Evolutionary conservation across 2,797 vertebrate species (phyloP), one percentile per base, ranked within the genome.

Genomic region (Chaetophractus vellerosus): DNA sequence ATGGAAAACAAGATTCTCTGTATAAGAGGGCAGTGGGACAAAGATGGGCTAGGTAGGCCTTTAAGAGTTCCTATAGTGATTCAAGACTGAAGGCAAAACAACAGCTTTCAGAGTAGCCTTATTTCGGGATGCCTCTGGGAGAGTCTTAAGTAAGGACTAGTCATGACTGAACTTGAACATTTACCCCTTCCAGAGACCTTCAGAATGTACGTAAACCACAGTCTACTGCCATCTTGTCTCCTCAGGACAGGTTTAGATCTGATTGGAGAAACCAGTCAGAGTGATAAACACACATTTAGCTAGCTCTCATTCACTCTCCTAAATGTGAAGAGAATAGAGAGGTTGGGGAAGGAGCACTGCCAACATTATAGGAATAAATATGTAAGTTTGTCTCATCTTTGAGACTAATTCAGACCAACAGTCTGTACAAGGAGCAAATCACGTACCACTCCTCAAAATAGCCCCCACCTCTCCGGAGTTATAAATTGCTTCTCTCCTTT

Each of bases 311-410:
- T 31, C 5, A 14, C 1, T 41, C 33, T 36, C 24, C 9, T 15
- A 0, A 1, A 31, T 31, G 7, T 4, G 33, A 63, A 24, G 68
- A 69, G 48, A 63, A 28, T 7, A 31, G 36, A 31, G 36, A 31
- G 31, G 52, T 19, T 45, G 26, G 5, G 55, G 48, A 33, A 69
- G 2, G 21, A 8, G 21, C 19, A 19, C 5, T 21, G 23, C 48
- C 21, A 8, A 10, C 24, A 23, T 7, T 0, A 0, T 0, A 0
- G 9, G 15, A 19, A 16, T 9, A 59, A 61, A 21, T 21, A 11
- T 10, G 0, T 5, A n/a, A 8, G 18, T 3, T 4, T 21, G 14
- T 41, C 21, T 69, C 36, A 1, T n/a, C 28, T 79, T 19, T 23
- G 52, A 85, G 28, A 68, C 26, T 57, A 11, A 0, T 9, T 26